Evolutionary conservation across 2,888 invertebrate genomes (phyloP), one percentile per base, ranked within the genome.

Genomic region (Molanna angustata): DNA sequence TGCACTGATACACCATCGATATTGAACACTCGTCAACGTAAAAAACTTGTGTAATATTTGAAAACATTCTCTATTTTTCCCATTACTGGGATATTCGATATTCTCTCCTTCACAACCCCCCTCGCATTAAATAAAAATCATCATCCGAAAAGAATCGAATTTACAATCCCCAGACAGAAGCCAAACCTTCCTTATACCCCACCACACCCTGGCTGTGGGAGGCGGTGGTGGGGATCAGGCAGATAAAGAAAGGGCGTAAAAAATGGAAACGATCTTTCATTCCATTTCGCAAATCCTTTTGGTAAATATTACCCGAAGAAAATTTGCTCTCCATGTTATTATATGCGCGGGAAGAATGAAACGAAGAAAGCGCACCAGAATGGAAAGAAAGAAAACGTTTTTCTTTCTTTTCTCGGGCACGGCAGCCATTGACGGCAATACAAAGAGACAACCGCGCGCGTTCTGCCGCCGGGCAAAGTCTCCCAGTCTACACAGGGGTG

Each of bases 201-300:
- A 4, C 35, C 32, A 11, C 31, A 21, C 42, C 22, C 42, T 11
- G 6, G 27, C 11, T 27, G 14, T 13, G 7, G 47, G 18, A 52
- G 49, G 49, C 49, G 52, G 50, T 22, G 37, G n/a, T n/a, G 52
- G 44, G 41, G 42, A 52, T 43, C 53, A 27, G 32, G 19, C 40
- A 54, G 57, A 54, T 54, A 57, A 54, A 57, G 54, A 57, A 48
- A 51, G 45, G 49, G 55, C 52, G 52, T 58, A 58, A 58, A 58
- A 58, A 58, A 58, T 58, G 58, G 55, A 58, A 58, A 55, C 58
- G 58, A 58, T 58, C 58, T 58, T 58, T 58, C 58, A 58, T 58
- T 58, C 58, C 58, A 58, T 58, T 58, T 58, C 55, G 58, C 43
- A 58, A 58, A 58, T 58, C 58, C 58, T 58, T 58, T 58, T 55